A percentile compares a stretch with the other conserved stretches of the same genome.
These are phyloP conservation scores for Bellardia bayeri DNA, from an alignment of 2,888 invertebrate species.

Conservation along the genomic window DNA sequence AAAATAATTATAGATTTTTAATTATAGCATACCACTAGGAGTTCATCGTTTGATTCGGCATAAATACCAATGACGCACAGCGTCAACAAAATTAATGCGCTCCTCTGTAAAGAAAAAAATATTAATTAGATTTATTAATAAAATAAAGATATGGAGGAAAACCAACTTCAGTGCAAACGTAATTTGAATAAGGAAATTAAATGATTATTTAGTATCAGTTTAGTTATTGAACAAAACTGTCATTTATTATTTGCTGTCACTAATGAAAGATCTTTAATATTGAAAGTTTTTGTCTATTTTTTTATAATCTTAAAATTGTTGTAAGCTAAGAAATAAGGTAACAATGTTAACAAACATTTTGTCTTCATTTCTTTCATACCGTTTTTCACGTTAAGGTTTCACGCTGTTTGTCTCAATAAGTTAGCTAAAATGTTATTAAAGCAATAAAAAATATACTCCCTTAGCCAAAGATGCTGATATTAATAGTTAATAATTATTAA, in stretches of 20 bases:
- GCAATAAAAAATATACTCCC: not conserved
- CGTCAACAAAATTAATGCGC: constrained; percentile 81
- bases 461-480: not conserved
- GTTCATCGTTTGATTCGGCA: constrained; percentile 78
- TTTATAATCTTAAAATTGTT: no score
- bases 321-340: no score
- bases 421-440: constrained; percentile 13
- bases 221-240: not conserved
- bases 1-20: not conserved
- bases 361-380: not conserved
- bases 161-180: constrained; percentile 23
- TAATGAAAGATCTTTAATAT: no score
- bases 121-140: not conserved
- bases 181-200: not conserved
- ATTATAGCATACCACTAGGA: constrained; percentile 78
- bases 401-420: constrained; percentile 5
- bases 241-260: no score
- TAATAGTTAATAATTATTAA: constrained; percentile 46
- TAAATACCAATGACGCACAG: constrained; percentile 81
- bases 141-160: not conserved
- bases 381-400: not conserved
- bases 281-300: no score
- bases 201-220: not conserved
- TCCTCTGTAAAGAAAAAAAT: constrained; percentile 78
- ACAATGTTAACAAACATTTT: not conserved